Percentiles rank a stretch among this genome's conserved stretches.
Conservation (phyloP, 2,888 invertebrate genomes). For the Heliconius hortense region DNA sequence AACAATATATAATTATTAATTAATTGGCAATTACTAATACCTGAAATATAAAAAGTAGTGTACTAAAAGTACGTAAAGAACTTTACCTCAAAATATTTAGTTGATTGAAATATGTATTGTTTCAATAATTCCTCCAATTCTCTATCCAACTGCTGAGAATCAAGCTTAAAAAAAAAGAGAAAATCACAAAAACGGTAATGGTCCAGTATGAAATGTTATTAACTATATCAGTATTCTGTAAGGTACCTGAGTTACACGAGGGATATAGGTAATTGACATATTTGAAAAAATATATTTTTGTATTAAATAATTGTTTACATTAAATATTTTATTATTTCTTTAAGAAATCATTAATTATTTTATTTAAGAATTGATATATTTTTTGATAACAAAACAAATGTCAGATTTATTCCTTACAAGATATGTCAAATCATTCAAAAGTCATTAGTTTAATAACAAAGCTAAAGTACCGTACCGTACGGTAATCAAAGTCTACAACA, state of each 20-base stretch:
- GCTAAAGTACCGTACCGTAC: not conserved
- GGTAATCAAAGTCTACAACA: not conserved
- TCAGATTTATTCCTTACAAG: not conserved
- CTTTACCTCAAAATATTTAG: conserved; percentile 85
- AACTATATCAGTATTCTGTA: not conserved
- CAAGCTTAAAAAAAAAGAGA: conserved; percentile 79
- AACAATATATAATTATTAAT: conserved; percentile 47
- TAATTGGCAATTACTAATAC: not conserved
- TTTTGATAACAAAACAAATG: not conserved
- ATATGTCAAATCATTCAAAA: not conserved
- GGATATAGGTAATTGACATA: conserved; percentile 70
- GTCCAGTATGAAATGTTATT: not conserved
- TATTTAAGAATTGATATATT: not conserved
- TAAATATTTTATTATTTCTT: not conserved
- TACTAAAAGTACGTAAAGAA: not conserved
- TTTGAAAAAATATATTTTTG: conserved; percentile 25
- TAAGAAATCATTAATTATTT: not conserved
- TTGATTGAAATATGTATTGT: conserved; percentile 83
- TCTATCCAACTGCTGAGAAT: conserved; percentile 89
- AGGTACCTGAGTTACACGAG: conserved; percentile 71
- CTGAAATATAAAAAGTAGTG: not conserved
- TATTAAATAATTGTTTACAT: not conserved
- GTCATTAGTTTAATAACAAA: not conserved
- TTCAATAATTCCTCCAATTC: conserved; percentile 89
- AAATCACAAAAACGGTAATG: conserved; percentile 14